These are phyloP conservation scores for Pristionchus maxplancki DNA, from an alignment of 2,888 invertebrate genomes.

Conservation along the genomic window DNA sequence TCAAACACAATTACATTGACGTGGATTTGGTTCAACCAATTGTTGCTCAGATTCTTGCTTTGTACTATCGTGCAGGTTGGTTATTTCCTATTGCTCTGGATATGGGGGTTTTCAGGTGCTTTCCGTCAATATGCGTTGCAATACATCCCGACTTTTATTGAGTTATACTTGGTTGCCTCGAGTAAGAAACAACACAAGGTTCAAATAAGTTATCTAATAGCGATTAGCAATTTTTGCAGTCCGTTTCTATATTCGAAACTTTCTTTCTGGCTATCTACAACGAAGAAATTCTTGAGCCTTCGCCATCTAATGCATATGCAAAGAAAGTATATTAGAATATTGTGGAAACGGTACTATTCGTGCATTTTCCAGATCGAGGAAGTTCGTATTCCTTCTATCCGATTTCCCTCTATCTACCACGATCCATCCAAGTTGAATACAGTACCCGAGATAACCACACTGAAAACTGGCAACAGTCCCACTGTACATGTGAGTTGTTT, in stretches of 20 bases:
- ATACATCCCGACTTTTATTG: constrained; percentile 69
- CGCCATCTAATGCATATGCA: constrained; percentile 42
- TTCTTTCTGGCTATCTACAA: constrained; percentile 76
- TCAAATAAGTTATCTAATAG: too few species aligned
- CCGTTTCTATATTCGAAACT: constrained; percentile 71
- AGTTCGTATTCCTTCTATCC: constrained; percentile 90
- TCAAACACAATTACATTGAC: constrained; percentile 73
- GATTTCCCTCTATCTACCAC: constrained; percentile 93
- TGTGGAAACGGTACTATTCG: neutral
- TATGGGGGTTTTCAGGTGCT: constrained; percentile 62
- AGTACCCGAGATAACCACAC: constrained; percentile 58
- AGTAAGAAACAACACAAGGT: constrained; percentile 69
- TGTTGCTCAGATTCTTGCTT: constrained; percentile 72
- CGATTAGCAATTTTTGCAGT: too few species aligned
- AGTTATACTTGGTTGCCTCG: constrained; percentile 67
- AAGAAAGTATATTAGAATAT: constrained; percentile 41
- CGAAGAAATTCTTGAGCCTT: constrained; percentile 74
- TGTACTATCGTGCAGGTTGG: constrained; percentile 73
- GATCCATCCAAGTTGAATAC: constrained; percentile 88
- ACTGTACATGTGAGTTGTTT: constrained; percentile 57
- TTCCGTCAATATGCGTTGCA: constrained; percentile 72
- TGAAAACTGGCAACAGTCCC: constrained; percentile 57
- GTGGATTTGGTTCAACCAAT: constrained; percentile 71
- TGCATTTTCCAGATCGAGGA: constrained; percentile 81
- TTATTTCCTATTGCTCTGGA: neutral